Evolutionary conservation across 2,888 invertebrate genomes (phyloP).

Genomic region (Pheosia gnoma): DNA sequence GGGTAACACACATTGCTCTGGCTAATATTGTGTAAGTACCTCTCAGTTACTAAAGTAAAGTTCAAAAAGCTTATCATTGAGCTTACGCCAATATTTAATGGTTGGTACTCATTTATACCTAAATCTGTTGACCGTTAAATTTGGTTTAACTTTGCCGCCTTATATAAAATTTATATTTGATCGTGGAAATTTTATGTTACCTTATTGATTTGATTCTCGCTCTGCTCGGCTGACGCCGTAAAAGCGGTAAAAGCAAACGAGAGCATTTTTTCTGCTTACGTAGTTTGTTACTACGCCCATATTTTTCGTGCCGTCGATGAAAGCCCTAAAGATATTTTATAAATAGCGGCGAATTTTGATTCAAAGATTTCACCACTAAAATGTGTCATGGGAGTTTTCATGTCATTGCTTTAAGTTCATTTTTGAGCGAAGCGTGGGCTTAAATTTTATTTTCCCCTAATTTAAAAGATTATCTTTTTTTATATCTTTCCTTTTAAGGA

Average conservation of each 20-base stretch:
- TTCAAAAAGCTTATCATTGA: too few species aligned
- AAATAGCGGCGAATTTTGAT: slow-evolving; percentile 33
- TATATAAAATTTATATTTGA: slow-evolving; percentile 6
- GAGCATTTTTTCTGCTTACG: slow-evolving; percentile 45
- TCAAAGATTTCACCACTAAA: not conserved
- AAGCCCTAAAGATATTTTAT: slow-evolving; percentile 46
- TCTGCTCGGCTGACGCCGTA: slow-evolving; percentile 34
- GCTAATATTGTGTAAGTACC: too few species aligned
- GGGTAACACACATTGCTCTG: too few species aligned
- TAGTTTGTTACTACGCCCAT: slow-evolving; percentile 46
- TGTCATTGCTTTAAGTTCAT: too few species aligned
- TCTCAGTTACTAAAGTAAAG: too few species aligned
- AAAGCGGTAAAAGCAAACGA: slow-evolving; percentile 45
- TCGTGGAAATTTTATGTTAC: slow-evolving; percentile 6
- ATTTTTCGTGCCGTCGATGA: slow-evolving; percentile 50
- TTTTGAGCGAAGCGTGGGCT: too few species aligned
- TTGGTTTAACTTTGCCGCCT: not conserved
- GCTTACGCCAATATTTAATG: too few species aligned
- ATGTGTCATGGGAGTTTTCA: not conserved
- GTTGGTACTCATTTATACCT: not conserved
- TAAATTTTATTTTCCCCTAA: too few species aligned
- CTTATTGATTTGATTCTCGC: not conserved
- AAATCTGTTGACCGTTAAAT: not conserved
- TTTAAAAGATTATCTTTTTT: too few species aligned
- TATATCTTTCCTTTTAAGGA: too few species aligned